A percentile compares a stretch with the other conserved stretches of the same genome.
These are phyloP conservation scores for Actenoides lindsayi DNA, from an alignment of 2,113 vertebrate genomes.

Conservation along the genomic window DNA sequence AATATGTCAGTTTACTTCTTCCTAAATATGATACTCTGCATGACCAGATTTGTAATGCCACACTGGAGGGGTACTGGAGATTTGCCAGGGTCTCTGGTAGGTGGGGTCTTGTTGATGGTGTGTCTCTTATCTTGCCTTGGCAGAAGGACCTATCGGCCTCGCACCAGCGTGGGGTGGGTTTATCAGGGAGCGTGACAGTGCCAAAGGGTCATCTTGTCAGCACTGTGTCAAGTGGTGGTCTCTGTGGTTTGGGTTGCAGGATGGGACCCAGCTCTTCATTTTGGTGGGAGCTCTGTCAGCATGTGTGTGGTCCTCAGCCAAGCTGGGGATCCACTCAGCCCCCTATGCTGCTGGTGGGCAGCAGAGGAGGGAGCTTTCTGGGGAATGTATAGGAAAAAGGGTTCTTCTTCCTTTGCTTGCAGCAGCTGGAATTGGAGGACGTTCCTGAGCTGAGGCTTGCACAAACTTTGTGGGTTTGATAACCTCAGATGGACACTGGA, in stretches of 20 bases:
- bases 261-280: background rate
- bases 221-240: rapidly evolving
- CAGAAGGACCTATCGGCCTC: background rate
- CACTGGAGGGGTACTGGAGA: background rate
- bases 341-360: background rate
- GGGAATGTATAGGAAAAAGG: background rate
- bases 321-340: background rate
- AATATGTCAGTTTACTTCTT: background rate
- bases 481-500: background rate
- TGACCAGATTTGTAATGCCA: background rate
- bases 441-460: background rate
- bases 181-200: background rate
- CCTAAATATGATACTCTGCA: background rate
- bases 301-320: background rate
- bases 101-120: background rate
- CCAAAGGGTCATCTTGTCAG: background rate
- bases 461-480: background rate
- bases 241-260: background rate
- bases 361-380: background rate
- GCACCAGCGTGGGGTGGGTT: background rate
- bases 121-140: background rate
- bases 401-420: background rate
- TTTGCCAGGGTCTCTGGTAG: background rate
- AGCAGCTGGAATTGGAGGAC: background rate
- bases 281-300: background rate